Base-by-base conservation (phyloP, 2,797 vertebrate species). In the Telmatherina bonti region DNA sequence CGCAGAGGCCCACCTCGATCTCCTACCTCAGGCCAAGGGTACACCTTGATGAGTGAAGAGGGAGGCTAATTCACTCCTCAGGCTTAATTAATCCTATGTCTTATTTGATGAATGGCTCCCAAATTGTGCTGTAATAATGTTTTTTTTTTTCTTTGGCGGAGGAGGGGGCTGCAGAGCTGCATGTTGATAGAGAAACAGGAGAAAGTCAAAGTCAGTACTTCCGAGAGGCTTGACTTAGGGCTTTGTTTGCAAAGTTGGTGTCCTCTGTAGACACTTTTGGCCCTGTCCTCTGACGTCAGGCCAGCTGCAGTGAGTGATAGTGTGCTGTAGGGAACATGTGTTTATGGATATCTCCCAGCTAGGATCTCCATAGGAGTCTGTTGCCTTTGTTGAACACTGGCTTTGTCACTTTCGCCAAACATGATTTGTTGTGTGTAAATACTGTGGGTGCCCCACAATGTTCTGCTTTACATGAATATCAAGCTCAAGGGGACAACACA, bases 11-110 rank as follows among this genome's bases (percentile, higher is more conserved):
- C 80, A 47, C 79, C 70, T 65, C 56, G 77, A 65, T 72, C 76
- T 77, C 82, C 83, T 78, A 89, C 90, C 88, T 78, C 86, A 89
- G 88, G 90, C 92, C 90, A 92, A 91, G 92, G 93, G 90, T 93
- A 93, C 90, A 94, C 92, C 92, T 93, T 93, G 92, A 94, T 94
- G 92, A 94, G 92, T 89, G 89, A 92, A 88, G 89, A 89, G 91
- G 90, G 91, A 93, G 91, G 89, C 92, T 93, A 94, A 94, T 93
- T 93, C 92, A 91, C 88, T 93, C 93, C 93, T 89, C 90, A 82
- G 92, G 94, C 94, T 94, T 95, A 95, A 95, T 95, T 95, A 95
- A 95, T 95, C 93, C 93, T 88, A 78, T 95, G 94, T 94, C 94
- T 93, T 91, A 75, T 94, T 94, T 95, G 93, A 95, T 95, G 83